phyloP scores from a whole-genome alignment of 2,888 invertebrate species.

The Lamellibrachia columna region DNA sequence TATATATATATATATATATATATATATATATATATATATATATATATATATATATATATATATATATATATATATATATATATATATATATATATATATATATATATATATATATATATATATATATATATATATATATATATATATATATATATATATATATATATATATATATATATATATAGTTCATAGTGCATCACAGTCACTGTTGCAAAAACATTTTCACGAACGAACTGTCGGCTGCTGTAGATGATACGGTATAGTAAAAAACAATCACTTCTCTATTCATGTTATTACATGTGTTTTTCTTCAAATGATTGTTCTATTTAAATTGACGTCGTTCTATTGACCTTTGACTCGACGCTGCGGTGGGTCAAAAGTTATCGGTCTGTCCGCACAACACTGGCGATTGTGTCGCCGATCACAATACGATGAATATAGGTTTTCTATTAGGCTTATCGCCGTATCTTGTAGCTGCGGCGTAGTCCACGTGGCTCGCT shows the following conservation, averaged over 20 bases:
- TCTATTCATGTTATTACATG: background rate
- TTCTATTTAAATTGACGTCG: background rate
- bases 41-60: no score
- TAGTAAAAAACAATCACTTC: background rate
- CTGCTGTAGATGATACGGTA: background rate
- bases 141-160: no score
- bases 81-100: no score
- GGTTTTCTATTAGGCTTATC: background rate
- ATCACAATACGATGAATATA: background rate
- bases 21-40: no score
- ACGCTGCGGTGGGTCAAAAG: background rate
- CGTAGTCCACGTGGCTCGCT: background rate
- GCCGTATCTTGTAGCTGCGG: background rate
- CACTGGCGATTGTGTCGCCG: background rate
- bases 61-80: no score
- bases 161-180: no score
- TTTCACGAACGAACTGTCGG: background rate
- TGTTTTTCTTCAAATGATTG: background rate
- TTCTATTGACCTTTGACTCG: background rate
- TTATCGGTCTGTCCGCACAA: background rate
- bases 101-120: no score
- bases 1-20: no score
- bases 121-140: no score
- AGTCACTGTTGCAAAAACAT: background rate
- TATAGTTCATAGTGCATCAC: no score